Conservation (phyloP, 2,888 invertebrate species). For the Oxyteleia sp. region DNA sequence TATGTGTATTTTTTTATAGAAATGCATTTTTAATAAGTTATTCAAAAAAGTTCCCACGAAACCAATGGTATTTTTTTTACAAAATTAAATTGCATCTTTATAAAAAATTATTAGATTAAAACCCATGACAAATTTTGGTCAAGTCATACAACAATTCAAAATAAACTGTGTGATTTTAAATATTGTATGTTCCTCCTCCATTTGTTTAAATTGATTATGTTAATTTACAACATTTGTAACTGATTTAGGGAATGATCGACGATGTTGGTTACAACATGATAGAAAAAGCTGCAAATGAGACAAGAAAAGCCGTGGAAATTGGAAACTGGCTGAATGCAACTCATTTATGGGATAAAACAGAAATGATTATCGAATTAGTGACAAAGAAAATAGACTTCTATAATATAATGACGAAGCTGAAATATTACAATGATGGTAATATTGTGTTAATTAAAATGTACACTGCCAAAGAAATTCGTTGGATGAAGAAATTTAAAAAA, state of each 20-base stretch:
- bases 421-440: constrained; percentile 23
- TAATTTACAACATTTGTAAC: constrained; percentile 10
- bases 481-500: neutral
- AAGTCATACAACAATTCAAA: too few species aligned
- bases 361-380: constrained; percentile 89
- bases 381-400: constrained; percentile 93
- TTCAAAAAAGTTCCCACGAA: too few species aligned
- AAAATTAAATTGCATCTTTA: too few species aligned
- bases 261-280: constrained; percentile 90
- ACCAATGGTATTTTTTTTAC: too few species aligned
- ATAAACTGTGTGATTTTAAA: too few species aligned
- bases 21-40: too few species aligned
- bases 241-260: constrained; percentile 90
- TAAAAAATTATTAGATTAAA: too few species aligned
- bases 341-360: constrained; percentile 90
- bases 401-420: constrained; percentile 90
- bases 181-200: too few species aligned
- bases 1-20: too few species aligned
- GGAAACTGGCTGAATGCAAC: constrained; percentile 90
- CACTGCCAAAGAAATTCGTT: too few species aligned
- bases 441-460: neutral
- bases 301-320: constrained; percentile 89
- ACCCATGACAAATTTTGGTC: too few species aligned
- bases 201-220: too few species aligned
- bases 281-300: constrained; percentile 89